Evolutionary conservation across 2,888 invertebrate species (phyloP).

Genomic region (Drosophila prostipennis): DNA sequence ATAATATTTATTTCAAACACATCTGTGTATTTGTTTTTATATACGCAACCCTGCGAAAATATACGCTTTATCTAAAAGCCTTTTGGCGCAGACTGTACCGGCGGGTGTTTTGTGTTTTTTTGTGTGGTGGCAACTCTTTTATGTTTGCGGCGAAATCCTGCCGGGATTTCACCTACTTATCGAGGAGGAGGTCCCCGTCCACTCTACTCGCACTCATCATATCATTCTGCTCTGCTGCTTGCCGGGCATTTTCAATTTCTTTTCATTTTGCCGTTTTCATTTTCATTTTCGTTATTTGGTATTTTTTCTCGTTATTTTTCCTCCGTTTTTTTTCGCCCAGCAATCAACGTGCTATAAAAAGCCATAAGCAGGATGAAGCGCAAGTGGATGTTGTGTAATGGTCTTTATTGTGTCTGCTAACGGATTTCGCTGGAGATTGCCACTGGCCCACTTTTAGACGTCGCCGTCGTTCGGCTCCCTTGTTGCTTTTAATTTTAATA

Average conservation of each 20-base stretch:
- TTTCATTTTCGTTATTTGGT: constrained; percentile 28
- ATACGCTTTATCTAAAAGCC: constrained; percentile 1
- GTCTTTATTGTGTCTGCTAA: constrained; percentile 56
- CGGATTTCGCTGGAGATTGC: constrained; percentile 37
- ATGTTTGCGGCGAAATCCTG: constrained; percentile 37
- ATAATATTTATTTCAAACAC: neutral
- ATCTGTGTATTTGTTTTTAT: neutral
- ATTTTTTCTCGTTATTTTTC: constrained; percentile 8
- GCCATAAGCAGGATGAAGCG: constrained; percentile 41
- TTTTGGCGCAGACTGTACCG: constrained; percentile 2
- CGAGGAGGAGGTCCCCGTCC: neutral
- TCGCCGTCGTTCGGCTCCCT: neutral
- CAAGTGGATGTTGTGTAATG: constrained; percentile 41
- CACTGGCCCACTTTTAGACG: constrained; percentile 12
- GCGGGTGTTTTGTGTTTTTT: neutral
- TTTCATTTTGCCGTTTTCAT: constrained; percentile 40
- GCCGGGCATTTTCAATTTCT: constrained; percentile 51
- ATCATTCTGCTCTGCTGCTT: constrained; percentile 51
- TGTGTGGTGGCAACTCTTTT: constrained; percentile 42
- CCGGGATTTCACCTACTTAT: constrained; percentile 45
- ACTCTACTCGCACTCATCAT: constrained; percentile 24
- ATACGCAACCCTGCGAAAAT: neutral
- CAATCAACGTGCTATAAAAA: constrained; percentile 53
- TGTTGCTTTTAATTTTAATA: constrained; percentile 46
- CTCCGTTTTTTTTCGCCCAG: constrained; percentile 30